Evolutionary conservation across 2,888 invertebrate genomes (phyloP).

Genomic region (Corbicula japonica): DNA sequence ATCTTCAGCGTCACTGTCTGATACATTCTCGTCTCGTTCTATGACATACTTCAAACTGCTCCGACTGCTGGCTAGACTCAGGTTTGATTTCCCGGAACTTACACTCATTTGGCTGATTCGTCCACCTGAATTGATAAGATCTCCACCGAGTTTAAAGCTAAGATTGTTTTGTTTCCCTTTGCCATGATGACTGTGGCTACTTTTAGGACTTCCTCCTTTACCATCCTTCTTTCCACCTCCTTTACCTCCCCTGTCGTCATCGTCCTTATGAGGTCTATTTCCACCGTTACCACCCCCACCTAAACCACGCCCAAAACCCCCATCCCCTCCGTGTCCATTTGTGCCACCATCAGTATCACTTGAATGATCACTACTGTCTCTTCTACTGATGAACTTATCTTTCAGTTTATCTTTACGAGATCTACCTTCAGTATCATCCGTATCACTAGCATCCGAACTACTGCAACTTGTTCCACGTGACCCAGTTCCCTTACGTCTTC

Average conservation of each 20-base stretch:
- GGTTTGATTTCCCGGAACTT: constrained; percentile 72
- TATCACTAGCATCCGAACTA: constrained; percentile 97
- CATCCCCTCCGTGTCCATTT: constrained; percentile 74
- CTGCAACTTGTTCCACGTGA: constrained; percentile 93
- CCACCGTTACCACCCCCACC: constrained; percentile 74
- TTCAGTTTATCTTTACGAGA: constrained; percentile 83
- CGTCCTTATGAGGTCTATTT: constrained; percentile 68
- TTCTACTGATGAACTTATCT: constrained; percentile 81
- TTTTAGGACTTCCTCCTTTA: constrained; percentile 67
- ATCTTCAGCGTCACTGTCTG: constrained; percentile 70
- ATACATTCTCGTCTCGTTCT: constrained; percentile 70
- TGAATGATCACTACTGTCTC: constrained; percentile 86
- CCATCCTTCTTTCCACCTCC: constrained; percentile 70
- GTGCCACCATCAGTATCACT: constrained; percentile 86
- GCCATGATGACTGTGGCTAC: constrained; percentile 64
- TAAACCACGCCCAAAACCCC: constrained; percentile 67
- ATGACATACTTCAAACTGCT: constrained; percentile 78
- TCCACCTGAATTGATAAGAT: constrained; percentile 46
- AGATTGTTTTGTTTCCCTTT: constrained; percentile 66
- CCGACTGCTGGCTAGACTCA: constrained; percentile 74
- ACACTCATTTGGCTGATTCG: constrained; percentile 71
- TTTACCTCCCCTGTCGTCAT: constrained; percentile 69
- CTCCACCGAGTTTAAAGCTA: constrained; percentile 43
- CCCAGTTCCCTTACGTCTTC: constrained; percentile 90
- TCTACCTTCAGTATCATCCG: constrained; percentile 87